phyloP scores from a whole-genome alignment of 2,113 vertebrate species.

The Scalopus aquaticus region DNA sequence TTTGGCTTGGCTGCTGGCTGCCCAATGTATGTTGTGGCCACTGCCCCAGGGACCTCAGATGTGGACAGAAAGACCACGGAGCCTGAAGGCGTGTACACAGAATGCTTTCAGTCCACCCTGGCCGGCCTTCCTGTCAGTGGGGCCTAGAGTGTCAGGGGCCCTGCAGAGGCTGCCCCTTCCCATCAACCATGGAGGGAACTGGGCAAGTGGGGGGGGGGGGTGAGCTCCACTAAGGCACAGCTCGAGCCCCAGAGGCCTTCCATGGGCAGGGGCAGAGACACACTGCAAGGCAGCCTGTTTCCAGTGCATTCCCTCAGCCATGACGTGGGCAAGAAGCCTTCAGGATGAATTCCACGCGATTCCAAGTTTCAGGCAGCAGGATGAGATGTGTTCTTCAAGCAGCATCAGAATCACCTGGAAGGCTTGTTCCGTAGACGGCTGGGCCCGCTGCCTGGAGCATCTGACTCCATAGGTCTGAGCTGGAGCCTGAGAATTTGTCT shows the following conservation, averaged over 20 bases:
- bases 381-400: neutral
- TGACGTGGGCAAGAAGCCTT: rapidly evolving
- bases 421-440: neutral
- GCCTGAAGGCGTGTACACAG: rapidly evolving
- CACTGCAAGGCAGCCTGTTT: rapidly evolving
- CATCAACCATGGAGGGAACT: rapidly evolving
- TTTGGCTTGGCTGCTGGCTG: no score
- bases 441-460: rapidly evolving
- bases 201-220: no score
- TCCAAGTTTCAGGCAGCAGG: neutral
- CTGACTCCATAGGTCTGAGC: neutral
- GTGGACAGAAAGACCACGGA: neutral
- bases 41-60: neutral
- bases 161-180: neutral
- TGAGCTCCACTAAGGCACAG: neutral
- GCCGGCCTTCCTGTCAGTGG: rapidly evolving
- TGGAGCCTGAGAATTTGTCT: neutral
- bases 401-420: neutral
- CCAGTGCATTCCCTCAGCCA: neutral
- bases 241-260: neutral
- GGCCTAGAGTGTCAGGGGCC: neutral
- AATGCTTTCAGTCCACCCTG: rapidly evolving
- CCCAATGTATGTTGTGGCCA: neutral
- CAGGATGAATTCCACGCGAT: rapidly evolving
- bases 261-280: neutral